Evolutionary conservation across 2,113 vertebrate genomes (phyloP).

Genomic region (Elephantulus edwardii): DNA sequence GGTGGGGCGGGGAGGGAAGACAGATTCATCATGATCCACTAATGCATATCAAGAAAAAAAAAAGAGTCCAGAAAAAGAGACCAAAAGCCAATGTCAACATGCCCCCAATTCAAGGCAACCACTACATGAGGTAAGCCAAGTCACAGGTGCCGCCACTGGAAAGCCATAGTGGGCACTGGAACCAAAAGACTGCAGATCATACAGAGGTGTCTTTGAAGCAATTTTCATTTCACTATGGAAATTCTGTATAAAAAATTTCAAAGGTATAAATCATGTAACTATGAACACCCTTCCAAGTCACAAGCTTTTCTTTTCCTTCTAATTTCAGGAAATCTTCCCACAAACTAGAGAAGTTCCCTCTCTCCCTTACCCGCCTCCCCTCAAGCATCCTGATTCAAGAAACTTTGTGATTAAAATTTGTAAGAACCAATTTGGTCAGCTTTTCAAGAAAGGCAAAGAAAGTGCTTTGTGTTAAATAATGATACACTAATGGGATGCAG

Average conservation of each 20-base stretch:
- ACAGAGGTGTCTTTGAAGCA: background rate
- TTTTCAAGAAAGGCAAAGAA: conserved; percentile 1
- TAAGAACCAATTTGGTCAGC: conserved; percentile 22
- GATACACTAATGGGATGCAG: background rate
- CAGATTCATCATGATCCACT: background rate
- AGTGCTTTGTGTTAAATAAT: background rate
- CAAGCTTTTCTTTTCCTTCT: conserved; percentile 28
- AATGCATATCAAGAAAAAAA: background rate
- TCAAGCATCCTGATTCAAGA: conserved; percentile 11
- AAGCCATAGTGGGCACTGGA: background rate
- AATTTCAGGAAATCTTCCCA: conserved; percentile 46
- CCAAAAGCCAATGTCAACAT: background rate
- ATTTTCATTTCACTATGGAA: conserved; percentile 19
- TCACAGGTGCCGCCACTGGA: background rate
- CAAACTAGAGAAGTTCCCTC: background rate
- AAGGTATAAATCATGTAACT: background rate
- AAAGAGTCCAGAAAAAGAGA: background rate
- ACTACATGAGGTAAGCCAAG: background rate
- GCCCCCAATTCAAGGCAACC: background rate
- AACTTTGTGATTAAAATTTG: background rate
- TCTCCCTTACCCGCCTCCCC: background rate
- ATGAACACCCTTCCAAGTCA: background rate
- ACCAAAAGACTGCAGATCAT: background rate
- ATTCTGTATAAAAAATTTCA: conserved; percentile 3
- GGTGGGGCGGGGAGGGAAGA: too few species aligned